A percentile compares a stretch with the other conserved stretches of the same genome.
Conservation (phyloP, 1,140 invertebrate species). For the Drosophila subobscura region DNA sequence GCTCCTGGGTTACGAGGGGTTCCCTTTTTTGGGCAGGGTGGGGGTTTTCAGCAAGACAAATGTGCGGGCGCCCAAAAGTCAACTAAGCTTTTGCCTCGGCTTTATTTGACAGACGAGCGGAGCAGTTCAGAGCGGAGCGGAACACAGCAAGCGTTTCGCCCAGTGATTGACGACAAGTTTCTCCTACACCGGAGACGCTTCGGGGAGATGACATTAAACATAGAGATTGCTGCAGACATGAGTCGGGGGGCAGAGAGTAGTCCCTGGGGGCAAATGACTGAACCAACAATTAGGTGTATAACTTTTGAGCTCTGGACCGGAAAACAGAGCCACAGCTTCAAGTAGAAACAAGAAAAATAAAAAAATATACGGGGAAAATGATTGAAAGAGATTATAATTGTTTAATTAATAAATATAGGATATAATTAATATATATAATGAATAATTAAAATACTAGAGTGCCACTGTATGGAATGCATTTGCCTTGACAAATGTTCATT, state of each 20-base stretch:
- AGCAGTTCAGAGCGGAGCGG: neutral
- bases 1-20: neutral
- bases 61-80: conserved; percentile 66
- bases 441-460: too few species aligned
- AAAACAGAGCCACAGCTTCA: too few species aligned
- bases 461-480: too few species aligned
- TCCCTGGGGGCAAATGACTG: too few species aligned
- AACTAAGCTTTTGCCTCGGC: conserved; percentile 67
- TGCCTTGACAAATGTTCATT: too few species aligned
- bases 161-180: conserved; percentile 68
- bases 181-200: conserved; percentile 9
- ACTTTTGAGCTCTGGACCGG: too few species aligned
- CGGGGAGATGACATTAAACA: conserved; percentile 4
- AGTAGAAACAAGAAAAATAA: too few species aligned
- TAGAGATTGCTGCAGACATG: neutral
- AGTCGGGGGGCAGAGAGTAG: neutral
- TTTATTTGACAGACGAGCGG: conserved; percentile 69
- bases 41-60: conserved; percentile 50
- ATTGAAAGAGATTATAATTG: too few species aligned
- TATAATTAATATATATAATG: too few species aligned
- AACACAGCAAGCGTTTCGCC: neutral
- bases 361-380: too few species aligned
- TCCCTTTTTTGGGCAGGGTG: neutral
- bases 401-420: too few species aligned
- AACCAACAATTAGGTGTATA: too few species aligned